Conservation (phyloP, 2,113 vertebrate species). For the Blennius ocellaris region DNA sequence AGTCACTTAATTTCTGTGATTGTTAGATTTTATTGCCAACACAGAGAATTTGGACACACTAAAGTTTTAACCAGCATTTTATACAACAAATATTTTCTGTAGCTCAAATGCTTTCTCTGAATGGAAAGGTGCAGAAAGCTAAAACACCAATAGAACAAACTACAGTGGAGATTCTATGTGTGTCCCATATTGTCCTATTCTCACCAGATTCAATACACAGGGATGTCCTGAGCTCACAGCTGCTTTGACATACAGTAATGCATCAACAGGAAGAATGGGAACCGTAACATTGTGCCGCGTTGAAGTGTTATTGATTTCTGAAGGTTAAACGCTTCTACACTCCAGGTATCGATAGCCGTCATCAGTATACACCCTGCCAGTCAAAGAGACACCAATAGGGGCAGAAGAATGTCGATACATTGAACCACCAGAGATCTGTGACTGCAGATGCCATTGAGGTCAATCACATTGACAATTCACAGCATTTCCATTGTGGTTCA, state of each 20-base stretch:
- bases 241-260: conserved; percentile 19
- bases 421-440: conserved; percentile 21
- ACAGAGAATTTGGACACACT: too few relatives aligned
- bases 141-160: conserved; percentile 3
- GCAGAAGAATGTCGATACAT: conserved; percentile 12
- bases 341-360: conserved; percentile 18
- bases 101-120: background rate
- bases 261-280: conserved; percentile 6
- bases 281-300: conserved; percentile 12
- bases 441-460: conserved; percentile 11
- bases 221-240: conserved; percentile 10
- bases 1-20: too few relatives aligned
- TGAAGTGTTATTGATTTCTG: conserved; percentile 50
- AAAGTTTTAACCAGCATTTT: background rate
- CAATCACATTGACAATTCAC: conserved; percentile 7
- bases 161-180: conserved; percentile 10
- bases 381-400: conserved; percentile 23
- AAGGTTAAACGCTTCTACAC: conserved; percentile 24
- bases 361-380: conserved; percentile 30
- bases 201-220: conserved; percentile 31
- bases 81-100: background rate
- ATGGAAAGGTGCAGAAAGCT: background rate
- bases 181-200: background rate
- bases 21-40: too few relatives aligned
- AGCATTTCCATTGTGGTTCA: background rate